Conservation (phyloP, 35 echinoderm and acorn worm species). For the Stichopus chloronotus region DNA sequence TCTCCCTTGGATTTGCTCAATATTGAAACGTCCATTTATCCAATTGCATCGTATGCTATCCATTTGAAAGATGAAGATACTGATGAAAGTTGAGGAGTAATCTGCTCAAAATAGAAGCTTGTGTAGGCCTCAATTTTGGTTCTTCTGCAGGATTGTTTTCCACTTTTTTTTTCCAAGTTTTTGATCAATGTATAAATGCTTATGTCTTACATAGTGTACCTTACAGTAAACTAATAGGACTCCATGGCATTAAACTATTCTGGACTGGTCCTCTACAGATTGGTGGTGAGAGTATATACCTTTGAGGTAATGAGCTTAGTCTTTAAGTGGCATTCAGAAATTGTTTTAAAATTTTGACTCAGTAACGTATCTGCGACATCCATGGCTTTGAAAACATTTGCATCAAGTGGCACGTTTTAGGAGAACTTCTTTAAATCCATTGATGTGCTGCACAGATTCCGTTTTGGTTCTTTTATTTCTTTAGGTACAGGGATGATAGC, state of each 20-base stretch:
- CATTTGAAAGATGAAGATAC: background rate
- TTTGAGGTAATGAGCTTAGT: background rate
- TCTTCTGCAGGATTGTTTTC: too few species aligned
- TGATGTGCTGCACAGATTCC: background rate
- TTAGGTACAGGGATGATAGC: conserved; percentile 17
- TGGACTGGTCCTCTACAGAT: too few species aligned
- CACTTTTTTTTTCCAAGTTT: too few species aligned
- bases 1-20: background rate
- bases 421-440: background rate
- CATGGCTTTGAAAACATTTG: background rate
- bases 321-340: background rate
- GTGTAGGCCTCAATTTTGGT: background rate
- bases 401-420: background rate
- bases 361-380: background rate
- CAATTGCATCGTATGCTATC: background rate
- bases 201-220: too few species aligned
- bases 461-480: background rate
- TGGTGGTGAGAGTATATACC: background rate
- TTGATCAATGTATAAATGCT: too few species aligned
- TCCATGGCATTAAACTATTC: too few species aligned
- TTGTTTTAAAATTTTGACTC: background rate
- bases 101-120: background rate
- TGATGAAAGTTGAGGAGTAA: background rate
- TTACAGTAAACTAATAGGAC: too few species aligned
- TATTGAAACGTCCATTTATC: background rate